Conservation (phyloP, 2,888 invertebrate species). For the Pollenia labialis region DNA sequence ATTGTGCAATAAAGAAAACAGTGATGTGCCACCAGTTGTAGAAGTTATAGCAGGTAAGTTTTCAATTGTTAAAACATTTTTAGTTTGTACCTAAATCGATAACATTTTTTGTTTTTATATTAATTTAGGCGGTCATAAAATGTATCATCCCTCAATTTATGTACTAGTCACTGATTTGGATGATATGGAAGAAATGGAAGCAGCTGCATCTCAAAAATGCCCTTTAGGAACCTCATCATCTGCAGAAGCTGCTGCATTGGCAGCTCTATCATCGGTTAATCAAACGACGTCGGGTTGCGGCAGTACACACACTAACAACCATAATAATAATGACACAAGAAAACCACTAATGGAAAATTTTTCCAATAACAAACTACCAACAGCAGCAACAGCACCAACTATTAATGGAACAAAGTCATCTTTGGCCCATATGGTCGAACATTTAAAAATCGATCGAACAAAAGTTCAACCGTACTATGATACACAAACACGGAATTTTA, state of each 20-base stretch:
- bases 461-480: slow-evolving; percentile 82
- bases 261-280: slow-evolving; percentile 70
- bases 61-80: not conserved
- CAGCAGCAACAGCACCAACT: slow-evolving; percentile 69
- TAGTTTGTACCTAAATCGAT: not conserved
- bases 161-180: slow-evolving; percentile 96
- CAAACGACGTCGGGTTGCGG: slow-evolving; percentile 20
- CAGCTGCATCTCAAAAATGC: slow-evolving; percentile 79
- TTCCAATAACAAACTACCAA: slow-evolving; percentile 75
- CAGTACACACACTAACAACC: slow-evolving; percentile 56
- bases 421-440: slow-evolving; percentile 73
- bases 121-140: slow-evolving; percentile 91
- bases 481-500: slow-evolving; percentile 82
- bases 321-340: slow-evolving; percentile 72
- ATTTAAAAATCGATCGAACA: slow-evolving; percentile 72
- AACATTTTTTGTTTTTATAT: slow-evolving; percentile 5
- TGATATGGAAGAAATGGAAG: slow-evolving; percentile 85
- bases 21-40: slow-evolving; percentile 85
- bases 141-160: slow-evolving; percentile 98
- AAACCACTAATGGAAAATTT: slow-evolving; percentile 75
- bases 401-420: slow-evolving; percentile 73
- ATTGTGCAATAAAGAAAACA: slow-evolving; percentile 87
- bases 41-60: slow-evolving; percentile 85
- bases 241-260: slow-evolving; percentile 72
- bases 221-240: slow-evolving; percentile 75